Percentiles rank a stretch among this genome's conserved stretches.
Evolutionary conservation across 2,797 vertebrate genomes (phyloP).

Genomic region (Rallus crepitans): DNA sequence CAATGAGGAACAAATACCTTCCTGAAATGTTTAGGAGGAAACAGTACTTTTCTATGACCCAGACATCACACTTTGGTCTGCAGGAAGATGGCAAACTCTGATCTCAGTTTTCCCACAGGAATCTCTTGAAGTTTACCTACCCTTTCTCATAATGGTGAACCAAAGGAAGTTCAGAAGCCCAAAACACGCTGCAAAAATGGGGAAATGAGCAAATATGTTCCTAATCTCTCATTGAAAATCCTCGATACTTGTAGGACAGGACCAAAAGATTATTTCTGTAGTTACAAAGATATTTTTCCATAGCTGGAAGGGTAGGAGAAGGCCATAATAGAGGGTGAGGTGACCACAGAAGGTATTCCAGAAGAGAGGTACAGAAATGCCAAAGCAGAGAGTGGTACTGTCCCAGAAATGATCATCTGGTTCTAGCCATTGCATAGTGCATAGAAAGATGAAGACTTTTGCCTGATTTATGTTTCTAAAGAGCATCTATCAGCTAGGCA

Average conservation of each 20-base stretch:
- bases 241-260: too few species aligned
- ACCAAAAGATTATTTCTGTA: neutral
- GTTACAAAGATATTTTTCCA: neutral
- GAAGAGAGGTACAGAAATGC: neutral
- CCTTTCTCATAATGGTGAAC: neutral
- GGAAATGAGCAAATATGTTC: neutral
- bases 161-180: neutral
- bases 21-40: neutral
- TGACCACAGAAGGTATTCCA: neutral
- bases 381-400: fast-evolving
- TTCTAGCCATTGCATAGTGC: neutral
- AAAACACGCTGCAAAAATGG: neutral
- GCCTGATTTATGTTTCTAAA: neutral
- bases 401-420: neutral
- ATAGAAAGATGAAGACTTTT: neutral
- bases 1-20: neutral
- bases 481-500: neutral
- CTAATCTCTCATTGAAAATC: neutral
- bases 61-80: neutral
- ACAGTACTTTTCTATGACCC: neutral
- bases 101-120: neutral
- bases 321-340: neutral
- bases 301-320: neutral
- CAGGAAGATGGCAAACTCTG: neutral
- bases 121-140: neutral